Conservation (phyloP, 2,113 vertebrate genomes). For the Pleuronectes platessa region DNA sequence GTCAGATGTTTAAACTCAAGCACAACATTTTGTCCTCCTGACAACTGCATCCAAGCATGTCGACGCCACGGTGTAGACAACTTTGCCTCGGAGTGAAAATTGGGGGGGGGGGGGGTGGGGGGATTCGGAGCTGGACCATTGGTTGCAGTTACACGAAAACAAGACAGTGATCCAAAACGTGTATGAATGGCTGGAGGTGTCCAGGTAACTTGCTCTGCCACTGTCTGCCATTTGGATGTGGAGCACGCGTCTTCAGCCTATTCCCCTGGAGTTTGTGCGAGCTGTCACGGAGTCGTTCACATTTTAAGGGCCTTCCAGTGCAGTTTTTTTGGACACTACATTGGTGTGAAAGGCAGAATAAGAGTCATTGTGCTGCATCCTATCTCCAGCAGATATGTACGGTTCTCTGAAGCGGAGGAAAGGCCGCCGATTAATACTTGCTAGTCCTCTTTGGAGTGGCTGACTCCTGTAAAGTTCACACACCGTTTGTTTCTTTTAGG, state of each 20-base stretch:
- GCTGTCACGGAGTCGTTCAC: slow-evolving; percentile 6
- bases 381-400: slow-evolving; percentile 7
- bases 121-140: not conserved
- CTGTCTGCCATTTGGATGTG: slow-evolving; percentile 5
- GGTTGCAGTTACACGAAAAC: not conserved
- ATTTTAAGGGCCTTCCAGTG: slow-evolving; percentile 21
- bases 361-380: not conserved
- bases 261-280: not conserved
- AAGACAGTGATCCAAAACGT: slow-evolving; percentile 1
- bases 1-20: slow-evolving; percentile 52
- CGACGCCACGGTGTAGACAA: slow-evolving; percentile 36
- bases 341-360: not conserved
- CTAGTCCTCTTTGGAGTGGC: slow-evolving; percentile 30
- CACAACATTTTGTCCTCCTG: slow-evolving; percentile 61
- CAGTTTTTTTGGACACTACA: not conserved
- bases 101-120: not conserved
- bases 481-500: slow-evolving; percentile 35
- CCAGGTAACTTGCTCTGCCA: slow-evolving; percentile 12
- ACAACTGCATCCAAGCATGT: slow-evolving; percentile 59
- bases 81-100: slow-evolving; percentile 29
- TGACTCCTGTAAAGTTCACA: slow-evolving; percentile 39
- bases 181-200: not conserved
- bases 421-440: slow-evolving; percentile 19
- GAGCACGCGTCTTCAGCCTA: slow-evolving; percentile 16
- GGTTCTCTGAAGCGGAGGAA: not conserved